Evolutionary conservation across 2,888 invertebrate species (phyloP), one percentile per base, ranked within the genome.

Genomic region (Noctuana brunneofusca): DNA sequence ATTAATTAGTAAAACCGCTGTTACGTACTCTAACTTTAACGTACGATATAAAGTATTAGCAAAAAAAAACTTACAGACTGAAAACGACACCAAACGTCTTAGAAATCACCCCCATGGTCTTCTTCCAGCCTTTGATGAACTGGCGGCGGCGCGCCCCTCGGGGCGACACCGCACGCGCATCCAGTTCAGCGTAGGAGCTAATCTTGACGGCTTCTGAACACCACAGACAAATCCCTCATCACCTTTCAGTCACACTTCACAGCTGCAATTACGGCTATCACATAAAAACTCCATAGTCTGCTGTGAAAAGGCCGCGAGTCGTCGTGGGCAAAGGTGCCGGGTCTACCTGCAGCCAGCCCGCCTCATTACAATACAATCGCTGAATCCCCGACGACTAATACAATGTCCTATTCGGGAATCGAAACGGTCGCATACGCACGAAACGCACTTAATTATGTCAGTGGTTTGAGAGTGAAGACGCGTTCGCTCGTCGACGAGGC

Each of bases 61-160:
- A 32, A 5, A 14, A 38, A 38, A 16, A 35, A 49, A 95, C 95
- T 95, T 90, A 96, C 96, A 96, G 95, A 90, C 95, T 95, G 93
- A 95, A 95, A 82, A 96, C 94, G 82, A 95, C 95, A 87, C 95
- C 95, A 73, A 95, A 94, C 65, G 95, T 95, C 86, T 96, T 95
- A 65, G 95, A 95, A 74, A 95, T 94, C 83, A 95, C 94, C 74
- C 95, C 95, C 95, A 96, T 95, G 78, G 89, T 92, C 79, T 89
- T 90, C 84, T 89, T 89, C 89, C 86, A 89, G 72, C 91, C 91
- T 78, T 88, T 87, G 78, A 90, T 82, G 81, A 89, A 85, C 79
- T 87, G 89, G 81, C 90, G 89, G 80, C 90, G 90, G 84, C 90
- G 91, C 79, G 81, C 83, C 83, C 89, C 89, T 63, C 84, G 80